Base-by-base conservation (phyloP, 2,888 invertebrate genomes). In the Brenthis hecate region DNA sequence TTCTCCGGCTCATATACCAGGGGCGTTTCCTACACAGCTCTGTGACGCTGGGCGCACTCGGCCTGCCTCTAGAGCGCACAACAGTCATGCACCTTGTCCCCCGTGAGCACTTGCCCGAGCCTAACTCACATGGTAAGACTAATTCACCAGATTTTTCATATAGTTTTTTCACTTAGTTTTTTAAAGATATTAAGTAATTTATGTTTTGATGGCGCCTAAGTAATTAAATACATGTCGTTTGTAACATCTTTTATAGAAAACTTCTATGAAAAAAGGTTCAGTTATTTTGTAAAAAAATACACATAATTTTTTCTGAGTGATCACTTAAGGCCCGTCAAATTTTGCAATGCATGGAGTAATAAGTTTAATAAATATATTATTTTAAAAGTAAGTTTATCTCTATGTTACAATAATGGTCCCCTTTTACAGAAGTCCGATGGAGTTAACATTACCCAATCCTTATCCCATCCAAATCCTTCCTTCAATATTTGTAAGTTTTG, bases 31-130 rank as follows among this genome's bases (percentile, higher is more conserved):
- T 99, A 87, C 99, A 99, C 94, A 99, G 99, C 94, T 99, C 99
- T 93, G 99, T 99, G 87, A 99, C 99, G 84, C 95, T 99, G 88
- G 98, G 98, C 88, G 99, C 99, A 83, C 95, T 99, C 85, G 98
- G 99, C 85, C 95, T 99, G 92, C 98, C 98, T 77, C 95, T 97
- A 81, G 99, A 99, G 80, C 99, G 98, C 93, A 99, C 99, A 84
- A 99, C 99, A 86, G 99, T 99, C 88, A 99, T 99, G 99, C 99
- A 99, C 94, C 96, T 99, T 85, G 99, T 99, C 90, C 99, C 99
- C 80, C 95, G 99, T 93, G 99, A 99, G 94, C 99, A 98, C 92
- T 94, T 99, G 91, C 99, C 99, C 83, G 99, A 99, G 94, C 99
- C 99, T 84, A 99, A 99, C 94, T 98, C 98, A 82, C 98, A 98